Evolutionary conservation across 2,797 vertebrate genomes (phyloP).

Genomic region (Furcifer pardalis): DNA sequence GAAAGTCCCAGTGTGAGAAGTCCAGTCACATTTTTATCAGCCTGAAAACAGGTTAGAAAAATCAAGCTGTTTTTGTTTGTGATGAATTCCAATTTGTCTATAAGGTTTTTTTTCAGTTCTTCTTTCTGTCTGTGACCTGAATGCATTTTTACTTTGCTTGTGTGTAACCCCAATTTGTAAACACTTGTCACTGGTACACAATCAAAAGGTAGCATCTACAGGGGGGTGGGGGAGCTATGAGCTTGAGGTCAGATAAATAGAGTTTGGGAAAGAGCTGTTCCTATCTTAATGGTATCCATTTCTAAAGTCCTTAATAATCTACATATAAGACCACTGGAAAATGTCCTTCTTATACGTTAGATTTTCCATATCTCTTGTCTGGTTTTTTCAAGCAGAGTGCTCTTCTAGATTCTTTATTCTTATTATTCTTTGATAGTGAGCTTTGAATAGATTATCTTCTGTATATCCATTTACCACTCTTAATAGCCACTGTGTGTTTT

Average conservation of each 20-base stretch:
- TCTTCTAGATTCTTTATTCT: slow-evolving; percentile 73
- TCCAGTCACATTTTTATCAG: slow-evolving; percentile 83
- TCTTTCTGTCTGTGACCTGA: slow-evolving; percentile 93
- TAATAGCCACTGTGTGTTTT: slow-evolving; percentile 71
- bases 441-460: slow-evolving; percentile 75
- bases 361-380: slow-evolving; percentile 80
- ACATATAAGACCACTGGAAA: slow-evolving; percentile 69
- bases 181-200: slow-evolving; percentile 95
- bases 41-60: slow-evolving; percentile 80
- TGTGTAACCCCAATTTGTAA: slow-evolving; percentile 91
- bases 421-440: slow-evolving; percentile 79
- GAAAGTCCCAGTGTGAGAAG: slow-evolving; percentile 84
- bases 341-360: slow-evolving; percentile 76
- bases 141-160: slow-evolving; percentile 99
- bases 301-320: slow-evolving; percentile 67
- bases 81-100: slow-evolving; percentile 87
- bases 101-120: slow-evolving; percentile 90
- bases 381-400: slow-evolving; percentile 73
- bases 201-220: slow-evolving; percentile 82
- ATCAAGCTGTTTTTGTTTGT: slow-evolving; percentile 93
- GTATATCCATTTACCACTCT: slow-evolving; percentile 65
- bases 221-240: slow-evolving; percentile 75
- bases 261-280: slow-evolving; percentile 72
- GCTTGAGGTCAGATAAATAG: slow-evolving; percentile 79
- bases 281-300: slow-evolving; percentile 56